These are phyloP conservation scores for Limnephilus rhombicus DNA, from an alignment of 2,888 invertebrate species.

Conservation along the genomic window DNA sequence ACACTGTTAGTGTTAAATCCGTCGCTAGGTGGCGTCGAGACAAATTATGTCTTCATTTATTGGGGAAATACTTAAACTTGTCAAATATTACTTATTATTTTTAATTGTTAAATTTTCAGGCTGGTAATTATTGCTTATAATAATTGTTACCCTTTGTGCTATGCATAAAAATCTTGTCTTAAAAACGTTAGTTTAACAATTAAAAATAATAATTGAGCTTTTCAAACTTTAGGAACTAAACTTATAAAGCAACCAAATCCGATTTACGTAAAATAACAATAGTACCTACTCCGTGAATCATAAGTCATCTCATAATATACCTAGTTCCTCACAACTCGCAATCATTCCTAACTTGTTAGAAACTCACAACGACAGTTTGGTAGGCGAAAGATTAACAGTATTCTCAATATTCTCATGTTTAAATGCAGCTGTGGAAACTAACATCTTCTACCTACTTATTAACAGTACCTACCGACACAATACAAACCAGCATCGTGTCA, in stretches of 20 bases:
- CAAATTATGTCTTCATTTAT: no score
- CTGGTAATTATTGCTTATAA: no score
- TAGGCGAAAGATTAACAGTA: neutral
- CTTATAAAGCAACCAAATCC: neutral
- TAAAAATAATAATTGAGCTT: no score
- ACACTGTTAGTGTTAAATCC: no score
- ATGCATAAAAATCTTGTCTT: no score
- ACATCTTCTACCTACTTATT: neutral
- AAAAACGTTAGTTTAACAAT: no score
- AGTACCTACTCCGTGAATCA: neutral
- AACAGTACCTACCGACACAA: no score
- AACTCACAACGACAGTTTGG: neutral
- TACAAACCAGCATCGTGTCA: neutral
- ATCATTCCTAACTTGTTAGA: neutral
- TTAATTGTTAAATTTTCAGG: no score
- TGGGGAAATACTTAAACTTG: no score
- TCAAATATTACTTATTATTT: no score
- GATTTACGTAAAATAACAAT: neutral
- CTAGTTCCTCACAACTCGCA: neutral
- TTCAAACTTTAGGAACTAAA: neutral
- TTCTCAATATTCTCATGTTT: neutral
- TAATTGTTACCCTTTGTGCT: no score
- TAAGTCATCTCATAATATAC: neutral
- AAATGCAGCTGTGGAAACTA: neutral
- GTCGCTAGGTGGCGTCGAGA: no score